A percentile compares a stretch with the other conserved stretches of the same genome.
Evolutionary conservation across 2,888 invertebrate species (phyloP).

Genomic region (Ochropleura plecta): DNA sequence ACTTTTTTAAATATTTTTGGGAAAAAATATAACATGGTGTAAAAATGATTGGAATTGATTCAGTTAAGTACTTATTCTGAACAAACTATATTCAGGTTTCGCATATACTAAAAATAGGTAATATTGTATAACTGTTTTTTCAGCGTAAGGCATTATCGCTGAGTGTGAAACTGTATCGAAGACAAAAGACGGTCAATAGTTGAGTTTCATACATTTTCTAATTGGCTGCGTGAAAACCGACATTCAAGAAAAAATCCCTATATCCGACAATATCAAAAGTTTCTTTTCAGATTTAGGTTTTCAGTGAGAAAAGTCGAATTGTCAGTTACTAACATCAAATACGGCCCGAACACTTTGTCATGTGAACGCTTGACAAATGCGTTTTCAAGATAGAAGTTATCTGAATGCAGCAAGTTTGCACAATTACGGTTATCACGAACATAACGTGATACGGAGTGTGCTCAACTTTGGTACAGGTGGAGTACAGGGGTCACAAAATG

Average conservation of each 20-base stretch:
- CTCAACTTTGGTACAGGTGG: background rate
- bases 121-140: no score
- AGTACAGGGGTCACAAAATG: background rate
- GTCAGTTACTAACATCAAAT: background rate
- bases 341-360: background rate
- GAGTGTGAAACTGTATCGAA: background rate
- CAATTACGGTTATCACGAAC: background rate
- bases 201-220: background rate
- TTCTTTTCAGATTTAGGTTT: background rate
- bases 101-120: no score
- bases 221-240: background rate
- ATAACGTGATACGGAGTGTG: background rate
- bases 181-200: background rate
- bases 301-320: background rate
- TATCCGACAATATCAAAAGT: background rate
- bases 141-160: no score
- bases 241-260: background rate
- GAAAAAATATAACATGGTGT: no score
- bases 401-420: background rate
- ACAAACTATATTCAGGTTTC: no score
- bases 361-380: background rate
- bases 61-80: no score
- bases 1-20: no score
- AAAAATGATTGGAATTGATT: no score
- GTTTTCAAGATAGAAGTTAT: no score